phyloP scores from a whole-genome alignment of 2,888 invertebrate species.

The Volucella bombylans region DNA sequence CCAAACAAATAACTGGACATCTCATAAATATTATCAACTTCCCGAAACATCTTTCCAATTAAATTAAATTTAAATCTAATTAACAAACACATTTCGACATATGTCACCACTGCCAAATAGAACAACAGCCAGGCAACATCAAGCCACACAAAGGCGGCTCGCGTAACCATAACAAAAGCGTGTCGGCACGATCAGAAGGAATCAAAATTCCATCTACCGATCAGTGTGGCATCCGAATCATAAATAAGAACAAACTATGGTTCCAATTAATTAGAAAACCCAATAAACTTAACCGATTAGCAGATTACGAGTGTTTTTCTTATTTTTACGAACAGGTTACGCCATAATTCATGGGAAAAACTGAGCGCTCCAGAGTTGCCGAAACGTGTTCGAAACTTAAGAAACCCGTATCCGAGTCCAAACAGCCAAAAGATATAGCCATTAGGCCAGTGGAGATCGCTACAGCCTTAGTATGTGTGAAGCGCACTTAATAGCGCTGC shows the following conservation, averaged over 20 bases:
- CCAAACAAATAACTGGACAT: slow-evolving; percentile 45
- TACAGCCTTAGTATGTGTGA: background rate
- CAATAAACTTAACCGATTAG: slow-evolving; percentile 71
- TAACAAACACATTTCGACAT: slow-evolving; percentile 66
- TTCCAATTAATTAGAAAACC: slow-evolving; percentile 73
- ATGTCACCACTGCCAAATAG: slow-evolving; percentile 53
- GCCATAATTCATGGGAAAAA: slow-evolving; percentile 73
- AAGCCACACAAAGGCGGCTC: slow-evolving; percentile 21
- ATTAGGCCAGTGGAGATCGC: slow-evolving; percentile 32
- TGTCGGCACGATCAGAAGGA: slow-evolving; percentile 65
- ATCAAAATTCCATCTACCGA: slow-evolving; percentile 55
- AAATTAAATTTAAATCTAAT: slow-evolving; percentile 71
- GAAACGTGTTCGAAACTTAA: slow-evolving; percentile 14
- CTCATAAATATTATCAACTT: slow-evolving; percentile 58
- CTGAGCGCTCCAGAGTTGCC: background rate
- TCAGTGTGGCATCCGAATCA: slow-evolving; percentile 45
- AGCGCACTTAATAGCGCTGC: slow-evolving; percentile 46
- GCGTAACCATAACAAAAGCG: slow-evolving; percentile 9
- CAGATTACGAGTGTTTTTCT: slow-evolving; percentile 50
- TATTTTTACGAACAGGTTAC: slow-evolving; percentile 67
- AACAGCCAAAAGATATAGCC: slow-evolving; percentile 32
- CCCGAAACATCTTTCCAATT: slow-evolving; percentile 46
- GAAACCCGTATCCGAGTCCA: too few relatives aligned
- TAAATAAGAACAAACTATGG: slow-evolving; percentile 73
- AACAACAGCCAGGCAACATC: slow-evolving; percentile 21